Evolutionary conservation across 2,888 invertebrate species (phyloP).

Genomic region (Nasonia oneida): DNA sequence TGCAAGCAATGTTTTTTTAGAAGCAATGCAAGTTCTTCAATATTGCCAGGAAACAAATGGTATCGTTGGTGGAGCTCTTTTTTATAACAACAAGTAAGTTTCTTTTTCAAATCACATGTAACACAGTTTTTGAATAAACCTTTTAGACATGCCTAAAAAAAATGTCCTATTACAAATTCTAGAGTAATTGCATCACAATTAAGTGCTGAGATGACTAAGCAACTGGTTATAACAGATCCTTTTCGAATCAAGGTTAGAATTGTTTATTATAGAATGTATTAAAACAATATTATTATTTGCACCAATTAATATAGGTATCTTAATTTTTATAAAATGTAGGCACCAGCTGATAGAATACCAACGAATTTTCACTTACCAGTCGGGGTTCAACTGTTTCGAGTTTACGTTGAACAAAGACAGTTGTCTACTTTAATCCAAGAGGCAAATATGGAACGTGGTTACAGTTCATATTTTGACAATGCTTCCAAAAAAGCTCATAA

Average conservation of each 20-base stretch:
- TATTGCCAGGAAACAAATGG: constrained; percentile 89
- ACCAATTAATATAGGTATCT: background rate
- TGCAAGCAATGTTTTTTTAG: constrained; percentile 91
- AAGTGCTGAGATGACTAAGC: constrained; percentile 86
- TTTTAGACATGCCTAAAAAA: constrained; percentile 19
- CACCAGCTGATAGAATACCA: constrained; percentile 86
- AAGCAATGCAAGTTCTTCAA: constrained; percentile 92
- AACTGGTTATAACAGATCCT: constrained; percentile 90
- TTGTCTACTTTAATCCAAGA: constrained; percentile 74
- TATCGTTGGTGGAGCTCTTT: constrained; percentile 90
- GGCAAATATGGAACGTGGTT: constrained; percentile 70
- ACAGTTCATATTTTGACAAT: constrained; percentile 68
- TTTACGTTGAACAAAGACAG: constrained; percentile 86
- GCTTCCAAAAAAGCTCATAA: constrained; percentile 56
- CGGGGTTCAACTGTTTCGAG: constrained; percentile 89
- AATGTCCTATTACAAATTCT: constrained; percentile 69
- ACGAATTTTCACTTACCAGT: constrained; percentile 87
- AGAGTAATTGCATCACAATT: constrained; percentile 92
- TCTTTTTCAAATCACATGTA: constrained; percentile 42
- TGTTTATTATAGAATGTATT: constrained; percentile 4
- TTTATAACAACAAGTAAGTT: constrained; percentile 93
- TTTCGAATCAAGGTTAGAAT: constrained; percentile 85
- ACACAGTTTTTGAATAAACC: constrained; percentile 28
- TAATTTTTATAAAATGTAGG: constrained; percentile 73
- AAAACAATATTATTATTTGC: constrained; percentile 32